phyloP scores from a whole-genome alignment of 2,888 invertebrate species.

The Melitaea athalia region DNA sequence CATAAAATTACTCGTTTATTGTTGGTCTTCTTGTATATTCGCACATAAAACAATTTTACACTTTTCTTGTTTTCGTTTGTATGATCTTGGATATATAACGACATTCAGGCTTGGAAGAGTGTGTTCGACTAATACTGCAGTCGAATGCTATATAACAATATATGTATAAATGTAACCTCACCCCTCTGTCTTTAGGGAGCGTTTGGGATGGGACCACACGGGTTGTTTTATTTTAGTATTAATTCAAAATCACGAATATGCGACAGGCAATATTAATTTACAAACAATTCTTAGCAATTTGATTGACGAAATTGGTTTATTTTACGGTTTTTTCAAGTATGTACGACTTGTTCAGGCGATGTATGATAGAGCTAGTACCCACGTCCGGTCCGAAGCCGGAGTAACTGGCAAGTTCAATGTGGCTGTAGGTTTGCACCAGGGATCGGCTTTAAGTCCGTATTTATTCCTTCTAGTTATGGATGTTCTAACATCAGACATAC shows the following conservation, averaged over 20 bases:
- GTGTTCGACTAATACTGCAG: conserved; percentile 63
- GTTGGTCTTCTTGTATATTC: conserved; percentile 59
- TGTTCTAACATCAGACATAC: too few species aligned
- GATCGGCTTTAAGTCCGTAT: too few species aligned
- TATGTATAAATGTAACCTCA: conserved; percentile 49
- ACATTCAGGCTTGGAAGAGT: conserved; percentile 69
- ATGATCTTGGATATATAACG: conserved; percentile 54
- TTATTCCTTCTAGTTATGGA: too few species aligned
- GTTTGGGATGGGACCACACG: conserved; percentile 48
- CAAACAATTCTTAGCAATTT: too few species aligned
- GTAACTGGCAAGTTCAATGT: too few species aligned
- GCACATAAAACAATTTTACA: conserved; percentile 56
- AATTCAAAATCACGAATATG: background rate
- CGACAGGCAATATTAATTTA: too few species aligned
- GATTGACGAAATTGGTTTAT: too few species aligned
- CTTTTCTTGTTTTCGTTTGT: conserved; percentile 51
- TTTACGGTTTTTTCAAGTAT: too few species aligned
- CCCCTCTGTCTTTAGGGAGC: conserved; percentile 58
- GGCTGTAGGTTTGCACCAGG: too few species aligned
- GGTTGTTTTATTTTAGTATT: conserved; percentile 39
- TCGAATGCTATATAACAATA: conserved; percentile 49
- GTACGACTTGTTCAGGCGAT: too few species aligned
- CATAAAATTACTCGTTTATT: conserved; percentile 52
- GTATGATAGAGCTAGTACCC: too few species aligned
- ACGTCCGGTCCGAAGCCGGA: too few species aligned